These are phyloP conservation scores for Drosophila eugracilis DNA, from an alignment of 1,140 invertebrate species.

Conservation along the genomic window DNA sequence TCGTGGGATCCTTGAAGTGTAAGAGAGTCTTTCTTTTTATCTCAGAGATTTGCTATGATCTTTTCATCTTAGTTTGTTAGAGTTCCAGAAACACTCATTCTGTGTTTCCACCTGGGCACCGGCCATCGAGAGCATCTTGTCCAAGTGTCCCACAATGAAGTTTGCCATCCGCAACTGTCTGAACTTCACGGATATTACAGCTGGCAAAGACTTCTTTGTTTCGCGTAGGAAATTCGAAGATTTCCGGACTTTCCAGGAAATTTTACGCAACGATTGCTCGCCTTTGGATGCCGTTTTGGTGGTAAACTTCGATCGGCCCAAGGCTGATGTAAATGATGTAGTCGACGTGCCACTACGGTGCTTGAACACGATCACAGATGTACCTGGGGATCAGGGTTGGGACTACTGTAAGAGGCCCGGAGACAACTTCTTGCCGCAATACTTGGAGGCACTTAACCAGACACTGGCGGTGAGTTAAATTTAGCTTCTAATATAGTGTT, in stretches of 20 bases:
- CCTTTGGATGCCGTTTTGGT: constrained; percentile 66
- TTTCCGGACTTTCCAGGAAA: constrained; percentile 62
- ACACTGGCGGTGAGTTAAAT: constrained; percentile 52
- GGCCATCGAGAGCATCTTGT: constrained; percentile 77
- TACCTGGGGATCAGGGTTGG: constrained; percentile 40
- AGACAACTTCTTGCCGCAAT: constrained; percentile 54
- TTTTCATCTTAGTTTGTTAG: constrained; percentile 46
- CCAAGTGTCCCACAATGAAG: constrained; percentile 77
- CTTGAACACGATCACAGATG: constrained; percentile 3
- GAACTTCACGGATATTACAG: constrained; percentile 73
- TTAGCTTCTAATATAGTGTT: not conserved
- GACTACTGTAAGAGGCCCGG: constrained; percentile 70
- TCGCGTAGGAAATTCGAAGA: constrained; percentile 65
- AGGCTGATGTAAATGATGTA: constrained; percentile 20
- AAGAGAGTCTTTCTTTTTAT: not conserved
- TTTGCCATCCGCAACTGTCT: constrained; percentile 78
- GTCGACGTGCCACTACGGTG: constrained; percentile 41
- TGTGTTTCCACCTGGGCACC: constrained; percentile 79
- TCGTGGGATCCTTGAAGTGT: constrained; percentile 75
- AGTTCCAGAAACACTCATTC: constrained; percentile 70
- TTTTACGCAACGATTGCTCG: constrained; percentile 67
- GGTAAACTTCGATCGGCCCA: constrained; percentile 69
- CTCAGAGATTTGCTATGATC: too few relatives aligned
- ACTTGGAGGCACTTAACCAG: constrained; percentile 58
- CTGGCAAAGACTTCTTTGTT: constrained; percentile 73